These are phyloP conservation scores for Bubo blakistoni DNA, from an alignment of 2,113 vertebrate species.

Conservation along the genomic window DNA sequence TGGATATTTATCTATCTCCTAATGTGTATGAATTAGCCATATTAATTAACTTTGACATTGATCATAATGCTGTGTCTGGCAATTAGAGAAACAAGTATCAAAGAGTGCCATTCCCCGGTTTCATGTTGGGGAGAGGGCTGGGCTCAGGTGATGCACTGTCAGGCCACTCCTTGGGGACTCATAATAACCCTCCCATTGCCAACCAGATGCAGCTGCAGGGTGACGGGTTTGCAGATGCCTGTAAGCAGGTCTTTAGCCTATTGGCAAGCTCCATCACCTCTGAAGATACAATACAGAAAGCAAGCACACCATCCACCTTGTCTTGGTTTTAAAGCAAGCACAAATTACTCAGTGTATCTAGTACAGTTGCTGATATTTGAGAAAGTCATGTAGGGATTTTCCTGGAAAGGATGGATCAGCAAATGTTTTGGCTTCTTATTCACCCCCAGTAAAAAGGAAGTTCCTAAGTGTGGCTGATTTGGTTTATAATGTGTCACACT, in stretches of 20 bases:
- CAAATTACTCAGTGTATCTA: not conserved
- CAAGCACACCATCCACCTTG: not conserved
- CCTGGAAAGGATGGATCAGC: not conserved
- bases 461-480: not conserved
- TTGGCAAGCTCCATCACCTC: not conserved
- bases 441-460: not conserved
- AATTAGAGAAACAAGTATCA: not conserved
- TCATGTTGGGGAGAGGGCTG: not conserved
- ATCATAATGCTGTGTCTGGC: no score
- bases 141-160: not conserved
- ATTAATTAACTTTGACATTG: not conserved
- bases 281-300: not conserved
- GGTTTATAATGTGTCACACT: not conserved
- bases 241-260: not conserved
- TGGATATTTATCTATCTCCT: not conserved
- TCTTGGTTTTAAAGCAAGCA: not conserved
- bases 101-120: not conserved
- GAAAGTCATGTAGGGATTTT: not conserved
- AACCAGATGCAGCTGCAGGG: not conserved
- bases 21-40: not conserved
- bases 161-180: not conserved
- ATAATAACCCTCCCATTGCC: not conserved
- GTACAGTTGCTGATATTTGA: not conserved
- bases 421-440: not conserved
- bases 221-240: not conserved